Evolutionary conservation across 2,888 invertebrate species (phyloP).

Genomic region (Sepioteuthis lessoniana): DNA sequence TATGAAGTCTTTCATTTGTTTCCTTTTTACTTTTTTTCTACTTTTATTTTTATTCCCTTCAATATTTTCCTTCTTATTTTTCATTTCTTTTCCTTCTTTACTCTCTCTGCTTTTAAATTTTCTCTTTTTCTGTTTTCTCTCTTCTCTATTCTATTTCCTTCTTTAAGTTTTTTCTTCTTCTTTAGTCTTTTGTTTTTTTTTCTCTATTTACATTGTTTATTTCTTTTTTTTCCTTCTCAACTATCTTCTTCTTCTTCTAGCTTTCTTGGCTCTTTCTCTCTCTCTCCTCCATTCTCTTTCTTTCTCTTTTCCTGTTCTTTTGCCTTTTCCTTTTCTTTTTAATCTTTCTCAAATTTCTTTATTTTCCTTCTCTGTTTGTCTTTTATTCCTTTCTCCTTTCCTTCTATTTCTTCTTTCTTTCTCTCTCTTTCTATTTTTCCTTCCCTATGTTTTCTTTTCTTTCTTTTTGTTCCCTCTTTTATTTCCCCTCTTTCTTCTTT

Average conservation of each 20-base stretch:
- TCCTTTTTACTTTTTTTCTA: neutral
- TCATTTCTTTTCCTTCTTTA: slow-evolving; percentile 46
- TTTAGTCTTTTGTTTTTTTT: neutral
- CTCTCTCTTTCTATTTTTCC: neutral
- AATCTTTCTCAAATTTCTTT: neutral
- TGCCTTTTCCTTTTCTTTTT: neutral
- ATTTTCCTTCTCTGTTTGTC: neutral
- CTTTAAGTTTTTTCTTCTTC: too few relatives aligned
- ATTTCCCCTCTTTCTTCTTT: neutral
- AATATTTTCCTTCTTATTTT: slow-evolving; percentile 41
- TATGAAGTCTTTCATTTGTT: neutral
- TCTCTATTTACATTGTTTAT: neutral
- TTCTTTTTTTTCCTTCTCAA: slow-evolving; percentile 48
- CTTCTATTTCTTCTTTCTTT: neutral
- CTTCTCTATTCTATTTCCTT: slow-evolving; percentile 47
- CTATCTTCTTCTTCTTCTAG: neutral
- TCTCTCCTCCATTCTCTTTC: slow-evolving; percentile 48
- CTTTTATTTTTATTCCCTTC: slow-evolving; percentile 35
- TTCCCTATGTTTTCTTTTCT: neutral
- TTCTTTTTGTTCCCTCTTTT: neutral
- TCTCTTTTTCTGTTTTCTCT: neutral
- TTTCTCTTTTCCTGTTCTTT: slow-evolving; percentile 51
- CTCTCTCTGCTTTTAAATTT: neutral
- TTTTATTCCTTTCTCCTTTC: neutral
- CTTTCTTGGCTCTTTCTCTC: neutral